Percentiles rank a stretch among this genome's conserved stretches.
These are phyloP conservation scores for Hypotaenidia philippensis DNA, from an alignment of 2,797 vertebrate genomes.

Conservation along the genomic window DNA sequence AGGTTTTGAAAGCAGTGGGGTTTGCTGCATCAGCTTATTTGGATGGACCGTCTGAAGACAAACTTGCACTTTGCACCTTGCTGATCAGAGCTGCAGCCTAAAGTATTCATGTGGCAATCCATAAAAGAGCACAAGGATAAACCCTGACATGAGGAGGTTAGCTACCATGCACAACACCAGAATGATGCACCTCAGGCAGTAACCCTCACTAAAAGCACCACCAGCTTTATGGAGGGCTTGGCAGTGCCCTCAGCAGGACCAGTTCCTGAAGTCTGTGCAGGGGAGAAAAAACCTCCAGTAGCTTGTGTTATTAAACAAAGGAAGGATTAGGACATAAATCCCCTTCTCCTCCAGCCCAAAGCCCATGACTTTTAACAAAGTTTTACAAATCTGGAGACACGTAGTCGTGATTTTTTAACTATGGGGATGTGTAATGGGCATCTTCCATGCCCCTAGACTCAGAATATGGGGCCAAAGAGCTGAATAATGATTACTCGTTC, in stretches of 20 bases:
- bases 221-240: accelerated
- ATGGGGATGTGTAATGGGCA: background rate
- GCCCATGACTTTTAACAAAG: background rate
- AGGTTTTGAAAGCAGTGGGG: background rate
- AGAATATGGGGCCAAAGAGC: background rate
- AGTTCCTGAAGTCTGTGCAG: background rate
- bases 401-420: background rate
- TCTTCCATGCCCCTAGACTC: background rate
- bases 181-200: background rate
- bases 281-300: background rate
- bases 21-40: background rate
- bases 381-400: background rate
- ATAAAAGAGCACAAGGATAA: background rate
- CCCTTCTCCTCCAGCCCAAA: background rate
- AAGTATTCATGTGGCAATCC: background rate
- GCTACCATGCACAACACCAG: accelerated
- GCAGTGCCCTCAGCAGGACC: background rate
- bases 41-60: too few species aligned
- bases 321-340: background rate
- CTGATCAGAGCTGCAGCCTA: background rate
- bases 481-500: background rate
- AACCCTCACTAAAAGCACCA: background rate
- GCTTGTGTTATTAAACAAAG: background rate
- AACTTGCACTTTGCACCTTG: background rate
- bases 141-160: background rate